These are phyloP conservation scores for Sebastes matsubarae DNA, from an alignment of 2,797 vertebrate genomes.

Conservation along the genomic window DNA sequence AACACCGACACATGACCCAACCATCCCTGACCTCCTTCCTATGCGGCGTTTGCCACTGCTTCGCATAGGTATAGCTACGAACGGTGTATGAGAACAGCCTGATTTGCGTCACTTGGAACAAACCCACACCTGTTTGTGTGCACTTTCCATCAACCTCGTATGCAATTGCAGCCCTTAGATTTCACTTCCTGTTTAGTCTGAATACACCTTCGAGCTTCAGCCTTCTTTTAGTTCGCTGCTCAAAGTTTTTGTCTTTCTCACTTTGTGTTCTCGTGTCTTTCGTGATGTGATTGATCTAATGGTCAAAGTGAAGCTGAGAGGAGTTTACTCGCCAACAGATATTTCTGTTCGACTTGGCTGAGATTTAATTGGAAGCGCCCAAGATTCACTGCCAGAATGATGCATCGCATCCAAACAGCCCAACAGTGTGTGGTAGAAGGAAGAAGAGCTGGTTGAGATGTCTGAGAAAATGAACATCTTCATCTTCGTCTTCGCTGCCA, in stretches of 20 bases:
- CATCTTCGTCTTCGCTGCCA: neutral
- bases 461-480: constrained; percentile 4
- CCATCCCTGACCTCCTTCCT: no score
- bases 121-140: neutral
- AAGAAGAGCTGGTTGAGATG: neutral
- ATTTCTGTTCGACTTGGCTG: constrained; percentile 8
- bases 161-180: neutral
- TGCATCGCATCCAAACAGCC: constrained; percentile 12
- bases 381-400: constrained; percentile 15
- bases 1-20: no score
- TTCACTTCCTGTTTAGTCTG: neutral
- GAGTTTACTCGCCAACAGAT: neutral
- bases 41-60: no score
- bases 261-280: neutral
- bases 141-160: neutral
- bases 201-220: neutral
- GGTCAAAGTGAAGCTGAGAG: neutral
- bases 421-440: neutral
- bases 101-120: neutral
- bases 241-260: neutral
- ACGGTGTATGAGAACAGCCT: no score
- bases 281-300: neutral
- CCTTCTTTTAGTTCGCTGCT: neutral
- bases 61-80: no score
- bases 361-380: constrained; percentile 3